Evolutionary conservation across 2,113 vertebrate genomes (phyloP).

Genomic region (Planiliza haematocheilus): DNA sequence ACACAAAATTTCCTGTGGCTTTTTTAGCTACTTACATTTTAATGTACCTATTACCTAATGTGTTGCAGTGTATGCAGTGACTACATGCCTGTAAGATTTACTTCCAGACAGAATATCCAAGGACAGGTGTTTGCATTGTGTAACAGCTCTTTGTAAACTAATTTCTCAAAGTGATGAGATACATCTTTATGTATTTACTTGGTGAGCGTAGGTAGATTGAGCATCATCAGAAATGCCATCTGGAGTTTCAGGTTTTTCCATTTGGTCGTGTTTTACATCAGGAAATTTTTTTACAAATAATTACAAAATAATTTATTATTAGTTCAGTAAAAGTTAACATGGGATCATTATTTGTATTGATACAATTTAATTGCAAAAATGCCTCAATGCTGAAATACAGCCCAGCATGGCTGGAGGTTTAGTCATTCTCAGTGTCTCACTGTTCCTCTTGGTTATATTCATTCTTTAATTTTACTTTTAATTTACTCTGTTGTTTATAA

Average conservation of each 20-base stretch:
- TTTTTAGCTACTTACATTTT: slow-evolving; percentile 43
- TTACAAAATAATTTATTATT: not conserved
- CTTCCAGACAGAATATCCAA: slow-evolving; percentile 12
- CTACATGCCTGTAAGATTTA: slow-evolving; percentile 24
- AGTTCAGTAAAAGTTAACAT: not conserved
- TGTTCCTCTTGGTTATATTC: not conserved
- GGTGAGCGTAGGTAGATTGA: not conserved
- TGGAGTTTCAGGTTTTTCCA: not conserved
- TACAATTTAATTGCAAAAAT: not conserved
- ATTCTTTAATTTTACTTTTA: not conserved
- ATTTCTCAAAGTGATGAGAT: not conserved
- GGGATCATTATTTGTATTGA: not conserved
- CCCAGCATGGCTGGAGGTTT: not conserved
- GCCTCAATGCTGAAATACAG: not conserved
- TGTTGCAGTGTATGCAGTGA: slow-evolving; percentile 31
- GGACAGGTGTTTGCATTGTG: slow-evolving; percentile 18
- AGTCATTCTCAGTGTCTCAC: slow-evolving; percentile 1
- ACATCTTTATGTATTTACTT: slow-evolving; percentile 3
- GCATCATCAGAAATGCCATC: not conserved
- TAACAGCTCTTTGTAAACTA: not conserved
- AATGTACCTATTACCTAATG: slow-evolving; percentile 43
- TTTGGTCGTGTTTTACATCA: too few relatives aligned
- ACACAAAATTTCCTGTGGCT: slow-evolving; percentile 48
- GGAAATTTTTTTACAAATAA: too few relatives aligned
- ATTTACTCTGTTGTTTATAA: not conserved